These are phyloP conservation scores for Tetragonula carbonaria DNA, from an alignment of 2,888 invertebrate genomes.

Conservation along the genomic window DNA sequence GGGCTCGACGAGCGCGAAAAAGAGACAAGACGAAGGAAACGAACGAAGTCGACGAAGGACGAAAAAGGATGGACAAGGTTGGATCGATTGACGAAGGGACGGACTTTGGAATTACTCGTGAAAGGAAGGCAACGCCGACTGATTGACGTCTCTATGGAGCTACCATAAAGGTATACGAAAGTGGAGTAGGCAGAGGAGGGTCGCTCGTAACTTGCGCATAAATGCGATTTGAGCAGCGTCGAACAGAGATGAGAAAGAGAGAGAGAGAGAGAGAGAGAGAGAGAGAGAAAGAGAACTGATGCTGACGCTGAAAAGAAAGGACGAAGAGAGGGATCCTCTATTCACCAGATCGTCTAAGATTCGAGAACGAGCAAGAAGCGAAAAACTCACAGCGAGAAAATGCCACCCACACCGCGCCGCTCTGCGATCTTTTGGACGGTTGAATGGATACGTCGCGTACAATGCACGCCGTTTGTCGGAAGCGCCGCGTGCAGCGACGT, in stretches of 20 bases:
- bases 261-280: neutral
- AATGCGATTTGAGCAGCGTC: constrained; percentile 78
- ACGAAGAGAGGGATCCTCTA: constrained; percentile 53
- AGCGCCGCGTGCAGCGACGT: constrained; percentile 28
- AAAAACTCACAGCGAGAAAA: constrained; percentile 76
- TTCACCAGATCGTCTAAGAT: constrained; percentile 71
- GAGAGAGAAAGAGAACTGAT: neutral
- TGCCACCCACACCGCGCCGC: constrained; percentile 78
- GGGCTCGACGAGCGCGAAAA: neutral
- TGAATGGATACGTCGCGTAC: constrained; percentile 67
- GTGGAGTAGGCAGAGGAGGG: constrained; percentile 77
- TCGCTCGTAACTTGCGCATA: constrained; percentile 79
- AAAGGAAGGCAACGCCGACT: constrained; percentile 78
- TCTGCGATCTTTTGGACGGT: constrained; percentile 47
- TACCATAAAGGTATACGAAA: constrained; percentile 77
- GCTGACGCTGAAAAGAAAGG: constrained; percentile 22
- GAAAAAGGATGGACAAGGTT: constrained; percentile 58
- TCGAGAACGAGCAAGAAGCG: constrained; percentile 60
- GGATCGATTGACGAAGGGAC: constrained; percentile 76
- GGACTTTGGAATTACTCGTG: constrained; percentile 78
- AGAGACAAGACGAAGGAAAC: constrained; percentile 21
- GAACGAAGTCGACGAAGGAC: constrained; percentile 27
- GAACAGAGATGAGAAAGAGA: constrained; percentile 34
- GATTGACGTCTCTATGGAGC: constrained; percentile 81
- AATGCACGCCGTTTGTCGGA: constrained; percentile 37